These are phyloP conservation scores for Yoshiicerus persimilis DNA, from an alignment of 1,140 invertebrate species.

Conservation along the genomic window DNA sequence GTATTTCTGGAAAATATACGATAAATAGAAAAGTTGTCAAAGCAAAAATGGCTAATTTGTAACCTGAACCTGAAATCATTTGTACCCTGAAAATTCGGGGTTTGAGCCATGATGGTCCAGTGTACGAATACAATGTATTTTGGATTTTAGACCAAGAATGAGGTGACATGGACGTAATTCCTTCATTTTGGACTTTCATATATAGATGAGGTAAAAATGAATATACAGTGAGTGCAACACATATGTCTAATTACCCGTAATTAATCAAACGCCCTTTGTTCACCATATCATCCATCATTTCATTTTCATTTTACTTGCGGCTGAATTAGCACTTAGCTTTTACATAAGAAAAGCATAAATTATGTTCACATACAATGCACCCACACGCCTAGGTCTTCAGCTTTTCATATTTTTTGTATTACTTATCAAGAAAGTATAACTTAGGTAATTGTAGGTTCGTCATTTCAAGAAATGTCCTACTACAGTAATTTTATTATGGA, in stretches of 20 bases:
- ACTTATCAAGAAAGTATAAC: background rate
- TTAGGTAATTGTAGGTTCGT: background rate
- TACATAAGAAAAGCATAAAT: background rate
- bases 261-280: slow-evolving; percentile 6
- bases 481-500: no score
- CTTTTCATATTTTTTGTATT: background rate
- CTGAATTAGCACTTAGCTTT: slow-evolving; percentile 13
- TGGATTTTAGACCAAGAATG: no score
- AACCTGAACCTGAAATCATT: no score
- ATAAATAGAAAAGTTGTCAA: no score
- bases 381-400: background rate
- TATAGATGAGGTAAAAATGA: background rate
- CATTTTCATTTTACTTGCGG: background rate
- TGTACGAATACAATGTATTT: no score
- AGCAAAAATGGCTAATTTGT: no score
- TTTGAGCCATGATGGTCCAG: no score
- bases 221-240: background rate
- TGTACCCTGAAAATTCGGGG: no score
- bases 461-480: background rate
- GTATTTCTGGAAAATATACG: no score
- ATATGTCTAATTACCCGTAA: background rate
- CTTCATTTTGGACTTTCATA: background rate
- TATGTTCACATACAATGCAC: background rate
- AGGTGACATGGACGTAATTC: no score
- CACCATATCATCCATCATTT: background rate